Percentiles rank a stretch among this genome's conserved stretches.
phyloP scores from a whole-genome alignment of 1,140 invertebrate species.

The Leptoteleia sp. region DNA sequence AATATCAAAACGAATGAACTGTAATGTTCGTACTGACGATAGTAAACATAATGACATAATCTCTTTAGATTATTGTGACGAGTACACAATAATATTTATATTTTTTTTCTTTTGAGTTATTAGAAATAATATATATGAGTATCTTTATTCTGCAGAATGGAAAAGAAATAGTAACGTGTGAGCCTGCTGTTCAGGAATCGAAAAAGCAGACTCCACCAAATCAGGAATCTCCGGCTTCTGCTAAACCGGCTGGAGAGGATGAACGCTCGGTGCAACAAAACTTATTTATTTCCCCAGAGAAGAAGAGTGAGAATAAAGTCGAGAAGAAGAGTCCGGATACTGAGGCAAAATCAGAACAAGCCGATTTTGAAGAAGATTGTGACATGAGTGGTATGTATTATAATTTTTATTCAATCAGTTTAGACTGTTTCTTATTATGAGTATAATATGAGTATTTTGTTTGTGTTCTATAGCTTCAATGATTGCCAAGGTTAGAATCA shows the following conservation, averaged over 20 bases:
- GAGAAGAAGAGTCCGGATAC: slow-evolving; percentile 70
- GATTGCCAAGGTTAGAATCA: slow-evolving; percentile 87
- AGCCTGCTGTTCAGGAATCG: slow-evolving; percentile 39
- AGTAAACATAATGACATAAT: too few relatives aligned
- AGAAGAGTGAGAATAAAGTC: slow-evolving; percentile 67
- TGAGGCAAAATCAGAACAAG: slow-evolving; percentile 67
- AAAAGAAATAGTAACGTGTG: slow-evolving; percentile 45
- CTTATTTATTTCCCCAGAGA: slow-evolving; percentile 49
- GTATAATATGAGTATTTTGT: too few relatives aligned
- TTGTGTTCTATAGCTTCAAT: slow-evolving; percentile 84
- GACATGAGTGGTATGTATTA: slow-evolving; percentile 77
- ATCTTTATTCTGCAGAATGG: slow-evolving; percentile 33
- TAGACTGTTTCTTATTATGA: too few relatives aligned
- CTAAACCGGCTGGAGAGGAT: slow-evolving; percentile 70
- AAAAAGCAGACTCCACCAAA: slow-evolving; percentile 59
- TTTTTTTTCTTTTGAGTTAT: too few relatives aligned
- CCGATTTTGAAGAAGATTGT: slow-evolving; percentile 72
- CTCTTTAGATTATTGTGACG: too few relatives aligned
- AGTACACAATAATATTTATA: too few relatives aligned
- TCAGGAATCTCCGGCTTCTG: slow-evolving; percentile 40
- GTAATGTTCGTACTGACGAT: too few relatives aligned
- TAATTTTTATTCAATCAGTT: slow-evolving; percentile 52
- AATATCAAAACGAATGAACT: too few relatives aligned
- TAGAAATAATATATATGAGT: too few relatives aligned
- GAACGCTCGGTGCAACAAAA: slow-evolving; percentile 65